These are phyloP conservation scores for Chrysoperla carnea DNA, from an alignment of 1,140 invertebrate species.

Conservation along the genomic window DNA sequence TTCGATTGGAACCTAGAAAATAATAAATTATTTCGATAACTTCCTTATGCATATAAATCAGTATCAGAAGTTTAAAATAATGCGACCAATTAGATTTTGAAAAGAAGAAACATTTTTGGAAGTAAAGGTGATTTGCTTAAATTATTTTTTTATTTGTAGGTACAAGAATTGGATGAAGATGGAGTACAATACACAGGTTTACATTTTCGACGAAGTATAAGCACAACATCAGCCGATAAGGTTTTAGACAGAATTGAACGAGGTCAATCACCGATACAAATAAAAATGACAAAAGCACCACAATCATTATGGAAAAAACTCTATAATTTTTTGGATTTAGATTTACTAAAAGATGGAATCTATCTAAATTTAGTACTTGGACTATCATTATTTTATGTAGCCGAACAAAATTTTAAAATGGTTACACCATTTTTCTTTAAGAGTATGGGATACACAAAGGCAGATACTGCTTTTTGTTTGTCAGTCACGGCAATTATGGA, in stretches of 20 bases:
- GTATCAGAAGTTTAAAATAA: too few species aligned
- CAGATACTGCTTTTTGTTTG: slow-evolving; percentile 46
- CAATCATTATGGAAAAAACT: slow-evolving; percentile 14
- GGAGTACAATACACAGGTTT: slow-evolving; percentile 4
- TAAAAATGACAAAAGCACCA: slow-evolving; percentile 11
- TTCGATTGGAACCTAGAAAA: too few species aligned
- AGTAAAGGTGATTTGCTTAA: too few species aligned
- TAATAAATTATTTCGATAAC: too few species aligned
- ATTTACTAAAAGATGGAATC: slow-evolving; percentile 27
- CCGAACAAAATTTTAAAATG: slow-evolving; percentile 57
- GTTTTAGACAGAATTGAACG: slow-evolving; percentile 9
- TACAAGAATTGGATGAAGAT: too few species aligned
- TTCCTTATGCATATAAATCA: too few species aligned
- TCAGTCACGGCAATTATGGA: slow-evolving; percentile 54
- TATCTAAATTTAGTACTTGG: slow-evolving; percentile 53
- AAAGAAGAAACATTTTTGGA: too few species aligned
- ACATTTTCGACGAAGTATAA: slow-evolving; percentile 17
- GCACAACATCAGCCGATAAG: slow-evolving; percentile 16
- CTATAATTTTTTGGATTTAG: slow-evolving; percentile 19
- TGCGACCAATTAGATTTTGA: too few species aligned
- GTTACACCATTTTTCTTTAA: slow-evolving; percentile 54
- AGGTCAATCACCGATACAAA: slow-evolving; percentile 7
- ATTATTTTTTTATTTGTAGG: too few species aligned
- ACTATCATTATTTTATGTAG: slow-evolving; percentile 50
- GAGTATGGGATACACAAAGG: slow-evolving; percentile 40